These are phyloP conservation scores for Eucriotettix oculatus DNA, from an alignment of 2,888 invertebrate genomes.

Conservation along the genomic window DNA sequence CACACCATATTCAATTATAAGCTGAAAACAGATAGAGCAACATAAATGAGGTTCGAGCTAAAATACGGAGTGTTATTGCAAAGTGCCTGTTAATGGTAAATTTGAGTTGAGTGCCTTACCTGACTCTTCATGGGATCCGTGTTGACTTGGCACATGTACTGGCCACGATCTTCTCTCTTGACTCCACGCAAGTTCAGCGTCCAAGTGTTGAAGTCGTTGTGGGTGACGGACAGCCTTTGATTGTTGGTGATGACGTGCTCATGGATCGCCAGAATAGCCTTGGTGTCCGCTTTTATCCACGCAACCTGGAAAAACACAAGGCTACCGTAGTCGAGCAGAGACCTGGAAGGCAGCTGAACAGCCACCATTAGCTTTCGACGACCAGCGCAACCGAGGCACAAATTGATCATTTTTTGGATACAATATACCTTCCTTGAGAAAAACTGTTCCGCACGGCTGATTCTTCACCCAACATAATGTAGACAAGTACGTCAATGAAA, in stretches of 20 bases:
- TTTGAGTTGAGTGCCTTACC: constrained; percentile 32
- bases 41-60: too few species aligned
- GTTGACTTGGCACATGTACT: constrained; percentile 91
- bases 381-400: too few species aligned
- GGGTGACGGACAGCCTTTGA: constrained; percentile 72
- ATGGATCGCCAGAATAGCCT: constrained; percentile 83
- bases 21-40: too few species aligned
- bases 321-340: neutral
- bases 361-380: neutral
- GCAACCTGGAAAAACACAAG: constrained; percentile 49
- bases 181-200: constrained; percentile 75
- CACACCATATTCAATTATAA: too few species aligned
- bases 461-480: too few species aligned
- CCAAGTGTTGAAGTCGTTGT: constrained; percentile 88
- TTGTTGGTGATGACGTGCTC: constrained; percentile 89
- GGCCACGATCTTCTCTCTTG: constrained; percentile 70
- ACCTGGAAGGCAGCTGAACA: neutral
- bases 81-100: too few species aligned
- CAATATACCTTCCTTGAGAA: too few species aligned
- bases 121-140: constrained; percentile 91
- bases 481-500: too few species aligned
- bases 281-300: constrained; percentile 88
- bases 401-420: too few species aligned
- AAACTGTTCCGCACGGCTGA: too few species aligned
- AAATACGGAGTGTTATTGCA: too few species aligned